A percentile compares a stretch with the other conserved stretches of the same genome.
phyloP scores from a whole-genome alignment of 2,797 vertebrate species.

The Diceros bicornis region DNA sequence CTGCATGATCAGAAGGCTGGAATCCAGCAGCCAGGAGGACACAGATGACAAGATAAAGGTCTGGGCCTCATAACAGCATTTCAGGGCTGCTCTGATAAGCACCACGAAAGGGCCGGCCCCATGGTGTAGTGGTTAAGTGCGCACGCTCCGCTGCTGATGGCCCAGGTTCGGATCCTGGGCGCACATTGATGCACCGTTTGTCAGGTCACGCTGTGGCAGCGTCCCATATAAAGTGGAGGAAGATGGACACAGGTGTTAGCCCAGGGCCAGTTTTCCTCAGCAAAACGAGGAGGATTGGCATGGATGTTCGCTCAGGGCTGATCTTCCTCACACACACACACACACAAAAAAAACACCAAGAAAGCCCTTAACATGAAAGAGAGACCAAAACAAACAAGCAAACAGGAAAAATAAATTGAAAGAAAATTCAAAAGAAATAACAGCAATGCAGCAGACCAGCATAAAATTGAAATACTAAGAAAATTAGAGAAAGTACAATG shows the following conservation, averaged over 20 bases:
- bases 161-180: no score
- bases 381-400: background rate
- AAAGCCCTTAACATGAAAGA: slow-evolving; percentile 15
- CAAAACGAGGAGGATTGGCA: no score
- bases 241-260: no score
- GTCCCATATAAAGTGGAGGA: no score
- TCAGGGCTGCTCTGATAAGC: background rate
- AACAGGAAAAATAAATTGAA: background rate
- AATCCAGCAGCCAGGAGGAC: background rate
- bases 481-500: background rate
- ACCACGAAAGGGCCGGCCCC: background rate
- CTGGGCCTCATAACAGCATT: background rate
- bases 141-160: no score
- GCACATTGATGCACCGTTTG: no score
- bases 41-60: background rate
- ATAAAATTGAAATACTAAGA: background rate
- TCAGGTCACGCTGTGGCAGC: no score
- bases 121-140: no score
- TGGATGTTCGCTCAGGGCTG: no score
- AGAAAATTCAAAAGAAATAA: slow-evolving; percentile 33
- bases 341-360: background rate
- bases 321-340: no score
- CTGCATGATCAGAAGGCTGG: background rate
- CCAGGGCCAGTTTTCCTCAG: no score
- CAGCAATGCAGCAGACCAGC: background rate